Percentiles rank a stretch among this genome's conserved stretches.
Conservation (phyloP, 2,888 invertebrate genomes). For the Bembecia ichneumoniformis region DNA sequence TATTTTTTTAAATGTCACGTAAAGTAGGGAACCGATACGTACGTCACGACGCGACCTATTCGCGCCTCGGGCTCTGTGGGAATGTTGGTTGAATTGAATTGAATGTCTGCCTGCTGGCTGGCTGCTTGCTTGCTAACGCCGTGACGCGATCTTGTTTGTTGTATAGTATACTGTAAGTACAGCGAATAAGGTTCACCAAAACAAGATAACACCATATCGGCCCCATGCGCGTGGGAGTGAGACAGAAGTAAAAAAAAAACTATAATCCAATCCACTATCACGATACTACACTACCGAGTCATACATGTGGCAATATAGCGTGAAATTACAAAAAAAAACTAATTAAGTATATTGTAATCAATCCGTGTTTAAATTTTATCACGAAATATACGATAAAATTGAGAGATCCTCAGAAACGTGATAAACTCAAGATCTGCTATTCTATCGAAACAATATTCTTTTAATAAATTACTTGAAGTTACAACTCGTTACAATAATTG, state of each 20-base stretch:
- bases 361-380: constrained; percentile 6
- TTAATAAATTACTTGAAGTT: no score
- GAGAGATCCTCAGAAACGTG: no score
- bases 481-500: no score
- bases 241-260: constrained; percentile 13
- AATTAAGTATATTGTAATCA: neutral
- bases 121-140: neutral
- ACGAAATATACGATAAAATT: neutral
- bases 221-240: constrained; percentile 25
- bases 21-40: constrained; percentile 12
- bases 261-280: neutral
- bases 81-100: no score
- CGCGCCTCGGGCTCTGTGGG: constrained; percentile 36
- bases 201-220: constrained; percentile 34
- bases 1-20: constrained; percentile 25
- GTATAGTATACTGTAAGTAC: neutral
- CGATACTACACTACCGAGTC: neutral
- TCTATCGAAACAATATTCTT: no score
- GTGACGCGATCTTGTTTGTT: neutral
- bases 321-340: constrained; percentile 17
- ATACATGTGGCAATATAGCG: constrained; percentile 11
- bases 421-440: no score
- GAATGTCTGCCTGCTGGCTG: constrained; percentile 4
- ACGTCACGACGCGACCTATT: constrained; percentile 34
- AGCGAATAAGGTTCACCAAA: constrained; percentile 9